Conservation (phyloP, 2,888 invertebrate genomes). For the Phorcus lineatus region DNA sequence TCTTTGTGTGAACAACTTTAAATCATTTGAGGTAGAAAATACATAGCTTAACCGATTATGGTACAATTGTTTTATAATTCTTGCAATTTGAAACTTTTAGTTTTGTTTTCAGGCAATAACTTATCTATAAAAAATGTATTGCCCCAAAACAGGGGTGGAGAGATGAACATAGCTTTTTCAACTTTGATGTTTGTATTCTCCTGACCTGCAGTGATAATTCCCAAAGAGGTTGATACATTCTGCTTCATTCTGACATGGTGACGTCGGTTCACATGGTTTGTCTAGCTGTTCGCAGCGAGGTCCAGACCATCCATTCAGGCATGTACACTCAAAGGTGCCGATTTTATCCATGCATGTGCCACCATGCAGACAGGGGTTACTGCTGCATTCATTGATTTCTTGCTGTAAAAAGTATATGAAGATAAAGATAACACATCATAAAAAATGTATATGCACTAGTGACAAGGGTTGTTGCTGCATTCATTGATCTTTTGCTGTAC, state of each 20-base stretch:
- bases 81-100: too few species aligned
- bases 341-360: slow-evolving; percentile 42
- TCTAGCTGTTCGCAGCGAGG: slow-evolving; percentile 44
- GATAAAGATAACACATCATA: not conserved
- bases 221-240: slow-evolving; percentile 46
- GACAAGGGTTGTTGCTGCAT: slow-evolving; percentile 37
- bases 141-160: too few species aligned
- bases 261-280: slow-evolving; percentile 20
- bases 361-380: slow-evolving; percentile 38
- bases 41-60: too few species aligned
- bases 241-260: slow-evolving; percentile 39
- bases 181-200: not conserved
- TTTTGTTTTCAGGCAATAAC: too few species aligned
- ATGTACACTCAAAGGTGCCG: slow-evolving; percentile 50
- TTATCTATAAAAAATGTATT: too few species aligned
- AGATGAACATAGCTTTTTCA: too few species aligned
- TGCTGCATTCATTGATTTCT: slow-evolving; percentile 42
- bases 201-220: slow-evolving; percentile 62
- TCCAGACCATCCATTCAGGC: slow-evolving; percentile 55
- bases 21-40: too few species aligned
- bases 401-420: slow-evolving; percentile 24
- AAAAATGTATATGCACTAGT: too few species aligned
- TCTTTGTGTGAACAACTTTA: too few species aligned
- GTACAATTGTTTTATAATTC: too few species aligned
- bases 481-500: slow-evolving; percentile 41